phyloP scores from a whole-genome alignment of 2,888 invertebrate genomes.

The Glomeris marginata region DNA sequence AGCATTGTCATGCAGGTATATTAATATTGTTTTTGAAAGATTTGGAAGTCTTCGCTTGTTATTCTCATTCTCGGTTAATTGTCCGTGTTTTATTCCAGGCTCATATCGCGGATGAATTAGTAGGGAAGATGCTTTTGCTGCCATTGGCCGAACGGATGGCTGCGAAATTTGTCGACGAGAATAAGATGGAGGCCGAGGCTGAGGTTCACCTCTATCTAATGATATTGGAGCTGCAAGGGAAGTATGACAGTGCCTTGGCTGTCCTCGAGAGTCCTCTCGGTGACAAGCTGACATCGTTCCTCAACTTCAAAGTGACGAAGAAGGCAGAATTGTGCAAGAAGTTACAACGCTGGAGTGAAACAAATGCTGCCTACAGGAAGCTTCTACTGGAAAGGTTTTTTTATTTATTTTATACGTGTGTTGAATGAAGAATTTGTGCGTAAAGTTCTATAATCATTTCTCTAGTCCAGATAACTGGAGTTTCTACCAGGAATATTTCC shows the following conservation, averaged over 20 bases:
- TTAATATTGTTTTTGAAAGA: slow-evolving; percentile 12
- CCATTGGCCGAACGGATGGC: slow-evolving; percentile 89
- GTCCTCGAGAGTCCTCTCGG: slow-evolving; percentile 66
- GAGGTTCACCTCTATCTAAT: slow-evolving; percentile 82
- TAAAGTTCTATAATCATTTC: no score
- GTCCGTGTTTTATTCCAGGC: slow-evolving; percentile 12
- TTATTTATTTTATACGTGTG: slow-evolving; percentile 11
- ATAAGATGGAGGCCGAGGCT: slow-evolving; percentile 76
- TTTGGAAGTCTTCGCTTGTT: neutral
- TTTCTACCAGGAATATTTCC: slow-evolving; percentile 46
- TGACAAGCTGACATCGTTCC: slow-evolving; percentile 41
- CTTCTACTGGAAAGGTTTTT: slow-evolving; percentile 53
- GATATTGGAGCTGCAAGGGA: slow-evolving; percentile 56
- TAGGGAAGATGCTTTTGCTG: slow-evolving; percentile 50
- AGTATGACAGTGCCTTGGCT: slow-evolving; percentile 62
- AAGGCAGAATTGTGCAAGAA: slow-evolving; percentile 58
- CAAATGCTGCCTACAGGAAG: slow-evolving; percentile 56
- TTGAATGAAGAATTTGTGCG: no score
- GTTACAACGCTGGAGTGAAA: slow-evolving; percentile 54
- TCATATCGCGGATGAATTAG: slow-evolving; percentile 3
- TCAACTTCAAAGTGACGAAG: slow-evolving; percentile 43
- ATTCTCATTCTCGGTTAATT: slow-evolving; percentile 10
- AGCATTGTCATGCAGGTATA: slow-evolving; percentile 81
- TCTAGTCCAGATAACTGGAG: slow-evolving; percentile 42
- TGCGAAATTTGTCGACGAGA: slow-evolving; percentile 68